A percentile compares a stretch with the other conserved stretches of the same genome.
phyloP scores from a whole-genome alignment of 2,113 vertebrate genomes.

The Elephantulus edwardii region DNA sequence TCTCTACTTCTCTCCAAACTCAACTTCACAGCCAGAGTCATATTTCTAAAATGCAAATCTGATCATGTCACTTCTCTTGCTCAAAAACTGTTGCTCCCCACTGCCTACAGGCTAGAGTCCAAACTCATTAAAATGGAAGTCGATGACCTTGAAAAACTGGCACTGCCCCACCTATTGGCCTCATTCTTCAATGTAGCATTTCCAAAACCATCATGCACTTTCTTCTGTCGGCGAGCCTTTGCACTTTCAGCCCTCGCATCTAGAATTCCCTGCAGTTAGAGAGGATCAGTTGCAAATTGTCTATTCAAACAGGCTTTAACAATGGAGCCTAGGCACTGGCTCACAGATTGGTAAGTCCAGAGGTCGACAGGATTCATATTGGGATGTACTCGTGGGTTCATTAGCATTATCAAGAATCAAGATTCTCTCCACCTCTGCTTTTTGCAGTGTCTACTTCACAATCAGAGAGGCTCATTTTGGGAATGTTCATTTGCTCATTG shows the following conservation, averaged over 20 bases:
- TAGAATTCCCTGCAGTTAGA: conserved; percentile 31
- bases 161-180: conserved; percentile 67
- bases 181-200: conserved; percentile 67
- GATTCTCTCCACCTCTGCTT: not conserved
- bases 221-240: conserved; percentile 11
- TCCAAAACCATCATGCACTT: conserved; percentile 41
- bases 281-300: not conserved
- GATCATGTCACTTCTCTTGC: conserved; percentile 71
- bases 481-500: too few relatives aligned
- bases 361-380: conserved; percentile 25
- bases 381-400: not conserved
- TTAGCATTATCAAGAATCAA: not conserved
- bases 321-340: not conserved
- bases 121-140: conserved; percentile 78
- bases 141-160: conserved; percentile 71
- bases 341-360: not conserved
- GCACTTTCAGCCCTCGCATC: conserved; percentile 12
- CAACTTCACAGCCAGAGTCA: conserved; percentile 58
- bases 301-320: not conserved
- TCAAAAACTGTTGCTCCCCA: conserved; percentile 68
- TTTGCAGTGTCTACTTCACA: not conserved
- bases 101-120: conserved; percentile 74
- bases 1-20: conserved; percentile 31
- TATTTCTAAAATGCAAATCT: conserved; percentile 75
- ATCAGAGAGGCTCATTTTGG: not conserved